Evolutionary conservation across 1,140 invertebrate genomes (phyloP).

Genomic region (Drosophila santomea): DNA sequence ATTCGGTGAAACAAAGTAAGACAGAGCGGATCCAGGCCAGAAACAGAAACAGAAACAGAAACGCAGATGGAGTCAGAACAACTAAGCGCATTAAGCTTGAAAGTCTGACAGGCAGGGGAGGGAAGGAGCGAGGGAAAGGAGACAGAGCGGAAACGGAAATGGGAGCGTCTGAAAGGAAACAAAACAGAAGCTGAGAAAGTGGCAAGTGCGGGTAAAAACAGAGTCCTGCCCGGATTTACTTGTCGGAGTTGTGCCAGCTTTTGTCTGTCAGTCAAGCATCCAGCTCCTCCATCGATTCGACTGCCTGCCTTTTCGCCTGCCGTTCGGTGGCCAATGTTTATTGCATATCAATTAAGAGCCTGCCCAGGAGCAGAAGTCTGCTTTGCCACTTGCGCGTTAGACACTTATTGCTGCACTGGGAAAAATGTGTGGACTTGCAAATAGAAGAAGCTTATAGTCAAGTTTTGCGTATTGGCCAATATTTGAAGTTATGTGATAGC

Average conservation of each 20-base stretch:
- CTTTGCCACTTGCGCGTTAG: constrained; percentile 26
- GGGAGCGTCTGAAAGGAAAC: constrained; percentile 48
- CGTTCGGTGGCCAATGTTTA: constrained; percentile 66
- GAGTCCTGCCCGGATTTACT: constrained; percentile 45
- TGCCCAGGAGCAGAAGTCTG: constrained; percentile 3
- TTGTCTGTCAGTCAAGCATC: constrained; percentile 59
- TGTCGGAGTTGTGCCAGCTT: constrained; percentile 55
- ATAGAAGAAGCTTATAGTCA: too few species aligned
- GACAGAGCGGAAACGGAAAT: constrained; percentile 7
- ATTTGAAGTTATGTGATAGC: too few species aligned
- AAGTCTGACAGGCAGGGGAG: constrained; percentile 53
- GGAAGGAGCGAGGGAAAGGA: not conserved
- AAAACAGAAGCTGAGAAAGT: constrained; percentile 62
- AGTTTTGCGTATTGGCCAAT: too few species aligned
- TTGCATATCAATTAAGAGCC: constrained; percentile 75
- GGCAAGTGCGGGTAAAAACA: constrained; percentile 33
- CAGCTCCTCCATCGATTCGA: constrained; percentile 23
- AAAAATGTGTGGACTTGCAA: not conserved
- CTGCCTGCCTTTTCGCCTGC: constrained; percentile 2
- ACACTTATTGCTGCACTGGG: constrained; percentile 14
- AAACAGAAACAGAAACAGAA: constrained; percentile 19
- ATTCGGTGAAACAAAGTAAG: constrained; percentile 17
- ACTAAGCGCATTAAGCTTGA: constrained; percentile 75
- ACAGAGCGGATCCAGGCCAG: constrained; percentile 13
- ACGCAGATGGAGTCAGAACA: constrained; percentile 24